phyloP scores from a whole-genome alignment of 2,113 vertebrate species.

The Accipiter cooperii region DNA sequence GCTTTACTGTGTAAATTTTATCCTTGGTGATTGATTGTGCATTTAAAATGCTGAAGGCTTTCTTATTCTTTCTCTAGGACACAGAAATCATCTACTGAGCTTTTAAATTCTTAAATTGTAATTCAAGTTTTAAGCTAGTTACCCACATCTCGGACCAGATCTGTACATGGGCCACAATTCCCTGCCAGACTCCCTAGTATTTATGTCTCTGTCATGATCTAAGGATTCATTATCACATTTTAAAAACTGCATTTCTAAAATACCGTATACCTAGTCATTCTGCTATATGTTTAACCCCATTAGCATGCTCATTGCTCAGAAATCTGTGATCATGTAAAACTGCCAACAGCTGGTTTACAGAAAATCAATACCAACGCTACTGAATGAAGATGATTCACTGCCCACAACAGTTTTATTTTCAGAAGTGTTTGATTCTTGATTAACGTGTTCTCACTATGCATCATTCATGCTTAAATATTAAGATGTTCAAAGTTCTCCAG shows the following conservation, averaged over 20 bases:
- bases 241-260: not conserved
- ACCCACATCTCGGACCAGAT: not conserved
- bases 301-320: not conserved
- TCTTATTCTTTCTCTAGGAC: not conserved
- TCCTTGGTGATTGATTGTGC: not conserved
- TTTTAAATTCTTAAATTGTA: not conserved
- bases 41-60: not conserved
- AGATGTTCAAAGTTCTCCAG: not conserved
- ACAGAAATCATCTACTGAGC: not conserved
- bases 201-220: not conserved
- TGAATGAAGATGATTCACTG: not conserved
- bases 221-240: not conserved
- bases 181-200: not conserved
- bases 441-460: not conserved
- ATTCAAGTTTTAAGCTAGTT: not conserved
- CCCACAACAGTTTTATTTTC: not conserved
- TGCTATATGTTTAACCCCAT: not conserved
- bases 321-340: not conserved
- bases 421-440: not conserved
- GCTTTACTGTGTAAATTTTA: not conserved
- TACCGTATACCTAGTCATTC: not conserved
- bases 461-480: not conserved
- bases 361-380: not conserved
- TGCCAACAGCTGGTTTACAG: not conserved
- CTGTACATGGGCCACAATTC: not conserved